Base-by-base conservation (phyloP, 2,797 vertebrate genomes). In the Coilia nasus region DNA sequence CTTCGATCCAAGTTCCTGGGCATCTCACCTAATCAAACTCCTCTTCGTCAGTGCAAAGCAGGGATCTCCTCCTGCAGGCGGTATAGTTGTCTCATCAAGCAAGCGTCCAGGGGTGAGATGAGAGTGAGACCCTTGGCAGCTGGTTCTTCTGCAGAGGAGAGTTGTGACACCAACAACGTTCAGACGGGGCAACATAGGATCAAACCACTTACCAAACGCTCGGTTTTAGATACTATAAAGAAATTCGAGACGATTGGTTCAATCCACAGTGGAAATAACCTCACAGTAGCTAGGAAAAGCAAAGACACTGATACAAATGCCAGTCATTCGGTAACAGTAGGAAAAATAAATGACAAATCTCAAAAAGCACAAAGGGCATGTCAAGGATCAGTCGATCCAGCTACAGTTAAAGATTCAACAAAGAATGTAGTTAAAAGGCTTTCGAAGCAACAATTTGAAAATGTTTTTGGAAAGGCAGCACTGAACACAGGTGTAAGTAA, bases 1-100 rank as follows among this genome's bases (percentile, higher is more conserved):
- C 92, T 99, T 60, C 94, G 96, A 59, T 96, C 97, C 86, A 97
- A 95, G 91, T 99, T 98, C 92, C 93, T 94, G 88, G 95, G 96
- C 83, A 89, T 86, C 14, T 96, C 94, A 41, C 96, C 96, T 0
- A 97, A 96, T 91, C 93, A 95, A 0, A 91, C 88, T 21, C 91
- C 93, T 85, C 96, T 94, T 85, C 95, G 93, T 85, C 95, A 95
- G 84, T 95, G 96, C 88, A 96, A 97, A 85, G 97, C 98, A 0
- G 97, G 97, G 64, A 91, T 92, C 86, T 91, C 92, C 83, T 88
- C 89, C 84, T 84, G 82, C 82, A 90, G 71, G 83, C 86, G 86
- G 28, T 41, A 57, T 57, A 28, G 60, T 2, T 46, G 21, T 5
- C 84, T 86, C 28, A 81, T 88, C 56, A 85, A 62, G 47, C 85